Base-by-base conservation (phyloP, 2,888 invertebrate species). In the Drosophila subquinaria region DNA sequence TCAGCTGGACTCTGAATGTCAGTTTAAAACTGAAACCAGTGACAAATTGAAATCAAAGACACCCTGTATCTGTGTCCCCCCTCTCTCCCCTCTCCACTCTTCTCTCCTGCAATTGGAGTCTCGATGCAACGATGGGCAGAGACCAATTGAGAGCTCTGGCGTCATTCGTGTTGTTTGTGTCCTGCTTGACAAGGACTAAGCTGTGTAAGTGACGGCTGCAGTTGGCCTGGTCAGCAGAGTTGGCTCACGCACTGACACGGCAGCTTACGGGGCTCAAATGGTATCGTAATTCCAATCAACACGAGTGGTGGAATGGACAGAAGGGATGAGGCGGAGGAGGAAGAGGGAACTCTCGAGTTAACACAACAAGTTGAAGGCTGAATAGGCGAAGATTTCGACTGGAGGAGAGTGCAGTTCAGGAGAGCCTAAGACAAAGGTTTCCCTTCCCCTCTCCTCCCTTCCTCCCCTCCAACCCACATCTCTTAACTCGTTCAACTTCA, bases 161-260 rank as follows among this genome's bases (percentile, higher is more conserved):
- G 62, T 66, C 62, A 73, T 68, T 64, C 70, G 57, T 61, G 45
- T 55, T 70, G 66, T 59, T 67, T 74, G 63, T 63, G 72, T 76
- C 56, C 67, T 81, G 82, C 81, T 66, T 42, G 52, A 84, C 81
- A 81, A 48, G 84, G 70, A 73, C 70, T 81, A 81, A 81, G 84
- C 81, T 69, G 69, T 64, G 61, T 63, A 69, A 77, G 35, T 57
- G 72, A 63, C 72, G 56, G 42, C 60, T 67, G 57, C 69, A 66
- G 45, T 59, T 60, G 55, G 53, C 30, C 65, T 65, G 62, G 60
- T 33, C 59, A 45, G 17, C 45, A 48, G 50, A 35, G 51, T 42
- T 40, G 27, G 11, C 51, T 59, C 63, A 70, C 69, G 67, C 66
- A 69, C 50, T 60, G 65, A 60, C 84, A 83, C 63, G 67, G 63